phyloP scores from a whole-genome alignment of 2,888 invertebrate species.

The Drosophila affinis region DNA sequence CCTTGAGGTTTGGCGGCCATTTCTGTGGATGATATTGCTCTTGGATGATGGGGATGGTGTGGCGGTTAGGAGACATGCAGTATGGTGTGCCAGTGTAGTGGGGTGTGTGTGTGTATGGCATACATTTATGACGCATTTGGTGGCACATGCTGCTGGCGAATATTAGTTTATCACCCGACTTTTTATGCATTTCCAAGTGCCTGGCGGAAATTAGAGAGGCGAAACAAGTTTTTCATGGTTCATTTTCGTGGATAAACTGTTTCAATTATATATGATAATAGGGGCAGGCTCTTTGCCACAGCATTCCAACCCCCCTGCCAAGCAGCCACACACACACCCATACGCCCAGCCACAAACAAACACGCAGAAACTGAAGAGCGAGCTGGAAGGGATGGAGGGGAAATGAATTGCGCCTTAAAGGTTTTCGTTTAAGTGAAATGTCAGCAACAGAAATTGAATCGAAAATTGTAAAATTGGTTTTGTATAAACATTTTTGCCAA shows the following conservation, averaged over 20 bases:
- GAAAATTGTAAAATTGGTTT: constrained; percentile 81
- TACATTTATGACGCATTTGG: constrained; percentile 38
- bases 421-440: constrained; percentile 84
- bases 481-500: constrained; percentile 78
- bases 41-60: not conserved
- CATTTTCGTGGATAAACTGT: constrained; percentile 13
- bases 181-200: constrained; percentile 64
- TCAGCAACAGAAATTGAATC: constrained; percentile 84
- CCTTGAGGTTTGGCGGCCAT: constrained; percentile 56
- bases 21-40: constrained; percentile 19
- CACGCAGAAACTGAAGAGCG: not conserved
- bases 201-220: constrained; percentile 30
- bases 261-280: constrained; percentile 17
- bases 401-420: constrained; percentile 81
- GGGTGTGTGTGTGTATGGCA: constrained; percentile 7
- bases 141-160: constrained; percentile 52
- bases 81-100: not conserved
- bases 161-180: constrained; percentile 67
- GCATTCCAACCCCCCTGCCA: not conserved
- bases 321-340: constrained; percentile 6
- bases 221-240: constrained; percentile 45
- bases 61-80: not conserved
- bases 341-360: not conserved
- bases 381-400: not conserved
- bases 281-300: constrained; percentile 12